Evolutionary conservation across 2,797 vertebrate genomes (phyloP).

Genomic region (Mallotus villosus): DNA sequence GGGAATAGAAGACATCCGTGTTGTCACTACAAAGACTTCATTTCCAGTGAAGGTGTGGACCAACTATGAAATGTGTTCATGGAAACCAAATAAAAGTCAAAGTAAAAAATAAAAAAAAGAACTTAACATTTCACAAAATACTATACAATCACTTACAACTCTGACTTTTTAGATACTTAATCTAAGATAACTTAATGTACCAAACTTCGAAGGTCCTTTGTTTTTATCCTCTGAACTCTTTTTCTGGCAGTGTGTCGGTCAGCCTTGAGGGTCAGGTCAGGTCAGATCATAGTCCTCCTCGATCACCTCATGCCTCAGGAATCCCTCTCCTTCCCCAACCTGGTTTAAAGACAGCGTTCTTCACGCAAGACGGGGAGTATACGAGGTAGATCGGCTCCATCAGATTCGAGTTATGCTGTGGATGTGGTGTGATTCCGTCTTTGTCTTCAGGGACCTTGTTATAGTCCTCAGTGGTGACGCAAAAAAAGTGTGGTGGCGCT

Average conservation of each 20-base stretch:
- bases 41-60: too few species aligned
- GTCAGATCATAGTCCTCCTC: background rate
- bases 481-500: background rate
- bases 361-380: too few species aligned
- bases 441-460: background rate
- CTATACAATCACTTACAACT: too few species aligned
- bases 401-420: background rate
- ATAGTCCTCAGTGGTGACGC: background rate
- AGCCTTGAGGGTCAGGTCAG: too few species aligned
- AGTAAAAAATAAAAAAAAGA: background rate
- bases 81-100: background rate
- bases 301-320: too few species aligned
- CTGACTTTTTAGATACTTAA: too few species aligned
- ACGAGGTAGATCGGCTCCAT: too few species aligned
- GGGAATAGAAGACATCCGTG: background rate
- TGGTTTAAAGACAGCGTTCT: background rate
- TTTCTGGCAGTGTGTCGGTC: background rate
- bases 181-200: too few species aligned
- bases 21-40: background rate
- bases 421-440: background rate
- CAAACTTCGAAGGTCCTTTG: too few species aligned
- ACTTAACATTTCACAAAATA: too few species aligned
- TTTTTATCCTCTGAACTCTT: background rate
- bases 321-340: background rate
- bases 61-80: background rate